Base-by-base conservation (phyloP, 2,888 invertebrate genomes). In the Stenurella melanura region DNA sequence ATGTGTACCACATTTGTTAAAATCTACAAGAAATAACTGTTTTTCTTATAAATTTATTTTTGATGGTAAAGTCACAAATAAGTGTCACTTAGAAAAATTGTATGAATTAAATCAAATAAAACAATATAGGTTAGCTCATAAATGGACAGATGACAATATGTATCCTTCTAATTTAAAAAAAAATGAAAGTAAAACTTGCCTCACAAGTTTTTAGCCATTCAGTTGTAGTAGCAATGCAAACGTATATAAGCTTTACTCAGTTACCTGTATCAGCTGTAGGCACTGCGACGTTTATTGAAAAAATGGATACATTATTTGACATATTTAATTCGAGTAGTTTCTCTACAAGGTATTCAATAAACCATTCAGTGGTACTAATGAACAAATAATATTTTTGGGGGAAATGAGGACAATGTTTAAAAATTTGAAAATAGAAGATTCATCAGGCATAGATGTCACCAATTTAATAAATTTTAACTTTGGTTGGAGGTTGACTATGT, bases 1-100 rank as follows among this genome's bases (percentile, higher is more conserved):
- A 77, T 64, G 63, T 64, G 63, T 74, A 5, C 74, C 77, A 1
- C 70, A 74, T 34, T 56, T 74, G 9, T 60, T 76, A 18, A 76
- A 76, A 60, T 74, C 69, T 5, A 76, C 69, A 19, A 67, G 76
- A 68, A 77, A 77, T 56, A 75, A 77, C 50, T 77, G 74, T 71
- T 77, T 74, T 66, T 18, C 54, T 12, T 69, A 73, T 77, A 64
- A 6, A 54, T 63, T 63, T 63, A 4, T 63, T 7, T 63, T 34
- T n/a, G 17, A 0, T 26, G n/a, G 11, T n/a, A 30, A 18, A 66
- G 12, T 56, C 63, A 19, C 42, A 70, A 42, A 34, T 11, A 70
- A 70, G 12, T 58, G 12, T n/a, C 58, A 60, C 42, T 18, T 70
- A 21, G 70, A 70, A 58, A 17, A 34, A 58, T 30, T 60, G 38